Conservation (phyloP, 1,140 invertebrate genomes). For the Drosophila lini region DNA sequence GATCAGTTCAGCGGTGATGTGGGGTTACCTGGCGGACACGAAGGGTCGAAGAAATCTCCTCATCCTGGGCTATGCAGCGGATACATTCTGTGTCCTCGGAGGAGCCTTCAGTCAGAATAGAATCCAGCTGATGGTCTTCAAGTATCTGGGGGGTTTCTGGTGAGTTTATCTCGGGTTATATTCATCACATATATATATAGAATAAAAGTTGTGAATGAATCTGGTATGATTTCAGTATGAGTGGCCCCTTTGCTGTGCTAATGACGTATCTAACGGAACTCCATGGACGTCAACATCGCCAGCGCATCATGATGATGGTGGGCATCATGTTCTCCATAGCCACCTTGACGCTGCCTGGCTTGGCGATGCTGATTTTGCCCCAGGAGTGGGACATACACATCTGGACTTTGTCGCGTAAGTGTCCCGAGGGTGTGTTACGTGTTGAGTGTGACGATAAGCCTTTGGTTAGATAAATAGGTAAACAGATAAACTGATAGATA, state of each 20-base stretch:
- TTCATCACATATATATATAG: background rate
- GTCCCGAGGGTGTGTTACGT: conserved; percentile 24
- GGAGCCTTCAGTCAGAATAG: conserved; percentile 90
- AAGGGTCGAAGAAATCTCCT: conserved; percentile 89
- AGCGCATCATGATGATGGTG: conserved; percentile 87
- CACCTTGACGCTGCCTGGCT: conserved; percentile 85
- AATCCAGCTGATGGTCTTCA: conserved; percentile 88
- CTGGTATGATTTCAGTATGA: conserved; percentile 86
- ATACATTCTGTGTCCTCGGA: conserved; percentile 88
- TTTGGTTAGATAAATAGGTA: background rate
- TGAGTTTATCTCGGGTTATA: conserved; percentile 84
- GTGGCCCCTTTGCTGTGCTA: conserved; percentile 90
- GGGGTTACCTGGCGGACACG: conserved; percentile 92
- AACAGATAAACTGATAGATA: background rate
- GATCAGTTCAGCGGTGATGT: conserved; percentile 89
- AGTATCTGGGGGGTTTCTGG: conserved; percentile 92
- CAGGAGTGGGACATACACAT: conserved; percentile 64
- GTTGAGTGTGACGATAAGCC: conserved; percentile 4
- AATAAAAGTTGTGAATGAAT: background rate
- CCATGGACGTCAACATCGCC: conserved; percentile 87
- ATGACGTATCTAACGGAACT: conserved; percentile 90
- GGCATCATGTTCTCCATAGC: conserved; percentile 87
- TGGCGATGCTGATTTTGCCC: conserved; percentile 86
- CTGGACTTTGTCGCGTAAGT: conserved; percentile 64
- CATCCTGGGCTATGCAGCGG: conserved; percentile 89